Evolutionary conservation across 2,888 invertebrate species (phyloP), one percentile per base, ranked within the genome.

Genomic region (Microctonus hyperodae): DNA sequence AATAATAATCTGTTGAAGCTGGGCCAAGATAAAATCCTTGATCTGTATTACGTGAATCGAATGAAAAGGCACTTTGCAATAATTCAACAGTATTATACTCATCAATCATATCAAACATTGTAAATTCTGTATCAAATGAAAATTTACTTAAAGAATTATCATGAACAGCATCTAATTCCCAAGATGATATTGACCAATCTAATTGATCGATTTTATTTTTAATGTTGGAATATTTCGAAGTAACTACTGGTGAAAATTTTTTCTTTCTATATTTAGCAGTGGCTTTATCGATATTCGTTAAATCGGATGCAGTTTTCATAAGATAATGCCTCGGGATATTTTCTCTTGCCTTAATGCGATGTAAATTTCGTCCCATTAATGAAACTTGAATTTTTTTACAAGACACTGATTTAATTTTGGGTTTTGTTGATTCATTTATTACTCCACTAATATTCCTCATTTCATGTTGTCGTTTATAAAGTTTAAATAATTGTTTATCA

Each of bases 21-120:
- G 71, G 69, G 16, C 70, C 68, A 22, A 73, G 63, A 58, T 68
- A 56, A 63, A 72, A 73, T 10, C 72, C 73, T 56, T 71, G 66
- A 2, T 58, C 40, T 31, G 69, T 64, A 25, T 67, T 70, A 50
- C 25, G 51, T 7, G 66, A 62, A 62, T 70, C 68, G 16, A 69
- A 72, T 2, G 68, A 65, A 61, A 73, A 73, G 7, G 74, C 70
- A 59, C 65, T 69, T 35, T 68, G 71, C 1, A 75, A 57, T 16
- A 71, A 71, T 13, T 61, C 69, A 23, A 65, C 58, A 1, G 72
- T 71, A n/a, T 71, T 69, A 7, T 65, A 68, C 6, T 72, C 70
- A 31, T 70, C 72, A 22, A 70, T 64, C 31, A 70, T 65, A 60
- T 72, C 69, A 55, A 60, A 67, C 53, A 61, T 65, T 60, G 9